Evolutionary conservation across 2,797 vertebrate species (phyloP), one percentile per base, ranked within the genome.

Genomic region (Chrosomus eos): DNA sequence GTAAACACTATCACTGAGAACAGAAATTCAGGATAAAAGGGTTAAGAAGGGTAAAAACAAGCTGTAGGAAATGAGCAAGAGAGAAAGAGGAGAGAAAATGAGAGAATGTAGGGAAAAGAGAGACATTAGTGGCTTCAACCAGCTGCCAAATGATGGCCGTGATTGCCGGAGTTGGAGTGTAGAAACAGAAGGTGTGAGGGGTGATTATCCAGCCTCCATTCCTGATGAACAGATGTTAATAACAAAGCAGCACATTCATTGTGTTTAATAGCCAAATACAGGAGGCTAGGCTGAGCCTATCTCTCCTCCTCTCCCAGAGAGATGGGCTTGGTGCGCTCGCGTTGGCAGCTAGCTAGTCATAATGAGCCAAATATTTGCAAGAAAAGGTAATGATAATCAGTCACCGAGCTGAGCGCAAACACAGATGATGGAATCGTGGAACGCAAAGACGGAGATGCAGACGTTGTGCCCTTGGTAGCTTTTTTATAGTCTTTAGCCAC

Each of bases 111-210:
- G 91, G 93, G 93, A 90, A 93, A 93, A 93, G 94, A 93, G 93
- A 95, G 93, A 96, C 95, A 96, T 97, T 96, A 96, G 96, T 94
- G 94, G 94, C 93, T 95, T 91, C 93, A 95, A 94, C 95, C 95
- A 95, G 95, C 94, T 97, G 95, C 95, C 96, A 97, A 96, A 96
- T 96, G 96, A 96, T 96, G 95, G 95, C 94, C 95, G 96, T 96
- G 95, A 96, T 96, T 96, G 95, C 96, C 93, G 96, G 94, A 96
- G 94, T 95, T 96, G 93, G 95, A 95, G 95, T 95, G 93, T 94
- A 95, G 95, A 96, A 97, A 95, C 96, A 97, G 96, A 97, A 97
- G 96, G 96, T 97, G 95, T 94, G 95, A 95, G 95, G 94, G 96
- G 95, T 94, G 94, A 94, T 95, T 96, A 95, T 96, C 95, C 95